A percentile compares a stretch with the other conserved stretches of the same genome.
phyloP scores from a whole-genome alignment of 2,888 invertebrate species.

The Pristionchus maxplancki region DNA sequence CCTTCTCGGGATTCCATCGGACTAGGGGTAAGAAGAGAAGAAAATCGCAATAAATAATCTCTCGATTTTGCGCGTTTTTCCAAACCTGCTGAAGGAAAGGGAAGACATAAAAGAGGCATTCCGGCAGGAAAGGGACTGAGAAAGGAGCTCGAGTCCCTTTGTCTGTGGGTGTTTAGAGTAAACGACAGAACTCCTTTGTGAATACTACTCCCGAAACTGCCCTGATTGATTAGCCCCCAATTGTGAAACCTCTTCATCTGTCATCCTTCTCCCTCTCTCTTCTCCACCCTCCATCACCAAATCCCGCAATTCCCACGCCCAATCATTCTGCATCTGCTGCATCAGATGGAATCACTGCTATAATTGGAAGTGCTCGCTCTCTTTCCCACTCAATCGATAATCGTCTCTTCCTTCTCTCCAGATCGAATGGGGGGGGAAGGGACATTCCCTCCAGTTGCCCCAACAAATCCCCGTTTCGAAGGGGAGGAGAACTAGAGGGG shows the following conservation, averaged over 20 bases:
- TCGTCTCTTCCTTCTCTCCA: background rate
- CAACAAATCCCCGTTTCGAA: background rate
- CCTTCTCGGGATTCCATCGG: conserved; percentile 88
- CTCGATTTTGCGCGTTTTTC: background rate
- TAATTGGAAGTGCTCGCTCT: background rate
- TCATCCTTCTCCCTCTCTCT: background rate
- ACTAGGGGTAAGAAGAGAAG: conserved; percentile 81
- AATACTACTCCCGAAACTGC: background rate
- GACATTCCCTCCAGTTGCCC: background rate
- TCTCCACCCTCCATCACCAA: background rate
- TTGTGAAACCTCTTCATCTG: background rate
- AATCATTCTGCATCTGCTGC: background rate
- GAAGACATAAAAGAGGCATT: background rate
- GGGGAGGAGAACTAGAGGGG: background rate
- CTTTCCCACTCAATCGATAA: background rate
- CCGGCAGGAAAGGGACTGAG: background rate
- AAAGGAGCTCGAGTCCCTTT: background rate
- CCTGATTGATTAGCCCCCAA: background rate
- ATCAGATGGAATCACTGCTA: background rate
- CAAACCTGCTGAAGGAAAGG: background rate
- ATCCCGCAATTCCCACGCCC: background rate
- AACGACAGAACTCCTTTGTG: background rate
- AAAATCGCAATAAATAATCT: background rate
- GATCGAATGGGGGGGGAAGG: background rate
- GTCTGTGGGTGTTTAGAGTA: background rate